Percentiles rank a stretch among this genome's conserved stretches.
These are phyloP conservation scores for Pteria penguin DNA, from an alignment of 2,888 invertebrate genomes.

Conservation along the genomic window DNA sequence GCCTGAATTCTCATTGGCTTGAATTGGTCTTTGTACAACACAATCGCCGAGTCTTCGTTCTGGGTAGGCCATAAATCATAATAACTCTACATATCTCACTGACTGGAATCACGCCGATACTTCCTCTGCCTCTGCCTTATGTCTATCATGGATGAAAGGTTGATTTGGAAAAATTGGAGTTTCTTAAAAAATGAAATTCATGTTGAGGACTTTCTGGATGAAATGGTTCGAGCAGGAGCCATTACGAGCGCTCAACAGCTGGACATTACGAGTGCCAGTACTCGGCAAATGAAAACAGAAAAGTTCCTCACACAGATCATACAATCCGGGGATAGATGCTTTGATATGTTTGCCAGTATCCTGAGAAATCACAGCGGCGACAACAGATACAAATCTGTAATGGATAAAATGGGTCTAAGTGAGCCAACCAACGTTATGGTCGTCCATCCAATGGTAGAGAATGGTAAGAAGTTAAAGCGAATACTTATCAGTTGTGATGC, in stretches of 20 bases:
- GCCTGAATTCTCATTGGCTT: no score
- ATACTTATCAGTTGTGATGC: no score
- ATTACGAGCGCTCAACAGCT: conserved; percentile 42
- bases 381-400: conserved; percentile 51
- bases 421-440: conserved; percentile 11
- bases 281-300: conserved; percentile 50
- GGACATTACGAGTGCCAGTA: conserved; percentile 46
- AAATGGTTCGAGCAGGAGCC: conserved; percentile 50
- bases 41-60: no score
- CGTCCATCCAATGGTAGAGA: conserved; percentile 23
- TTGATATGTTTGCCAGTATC: conserved; percentile 55
- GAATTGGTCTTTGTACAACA: no score
- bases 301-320: conserved; percentile 54
- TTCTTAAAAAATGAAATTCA: conserved; percentile 57
- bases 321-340: conserved; percentile 53
- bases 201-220: conserved; percentile 53
- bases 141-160: conserved; percentile 47
- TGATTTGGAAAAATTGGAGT: conserved; percentile 53
- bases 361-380: conserved; percentile 48
- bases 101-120: no score
- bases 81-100: no score
- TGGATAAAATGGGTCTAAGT: conserved; percentile 47
- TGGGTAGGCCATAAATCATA: no score
- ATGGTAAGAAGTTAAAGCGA: conserved; percentile 22
- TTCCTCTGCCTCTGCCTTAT: no score